These are phyloP conservation scores for Sebastes glaucus DNA, from an alignment of 2,797 vertebrate species.

Conservation along the genomic window DNA sequence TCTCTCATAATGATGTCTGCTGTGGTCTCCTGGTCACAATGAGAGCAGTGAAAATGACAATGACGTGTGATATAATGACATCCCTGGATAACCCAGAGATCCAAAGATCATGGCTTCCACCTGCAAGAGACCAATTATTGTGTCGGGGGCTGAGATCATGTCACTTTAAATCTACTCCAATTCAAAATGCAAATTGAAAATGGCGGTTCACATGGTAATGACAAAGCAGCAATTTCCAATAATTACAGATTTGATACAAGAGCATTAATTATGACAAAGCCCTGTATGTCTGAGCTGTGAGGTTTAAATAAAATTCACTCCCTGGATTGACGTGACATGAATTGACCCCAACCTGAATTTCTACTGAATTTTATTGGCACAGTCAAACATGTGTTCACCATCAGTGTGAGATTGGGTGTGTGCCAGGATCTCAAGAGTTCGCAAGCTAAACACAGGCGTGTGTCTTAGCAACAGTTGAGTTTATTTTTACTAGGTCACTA, in stretches of 20 bases:
- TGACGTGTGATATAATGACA: slow-evolving; percentile 12
- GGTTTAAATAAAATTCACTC: neutral
- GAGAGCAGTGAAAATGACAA: slow-evolving; percentile 17
- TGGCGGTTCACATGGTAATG: neutral
- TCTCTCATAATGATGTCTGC: slow-evolving; percentile 29
- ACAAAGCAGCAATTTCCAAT: slow-evolving; percentile 13
- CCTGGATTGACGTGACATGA: neutral
- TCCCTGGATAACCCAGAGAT: slow-evolving; percentile 7
- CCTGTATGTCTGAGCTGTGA: neutral
- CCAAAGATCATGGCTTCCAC: slow-evolving; percentile 1
- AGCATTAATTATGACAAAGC: slow-evolving; percentile 17
- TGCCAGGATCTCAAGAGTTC: slow-evolving; percentile 8
- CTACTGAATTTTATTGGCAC: neutral
- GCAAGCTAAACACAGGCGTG: slow-evolving; percentile 12
- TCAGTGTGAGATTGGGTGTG: neutral
- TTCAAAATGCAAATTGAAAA: slow-evolving; percentile 22
- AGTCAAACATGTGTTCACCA: neutral
- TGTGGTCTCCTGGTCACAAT: slow-evolving; percentile 3
- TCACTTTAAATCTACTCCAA: slow-evolving; percentile 22
- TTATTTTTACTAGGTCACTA: slow-evolving; percentile 23
- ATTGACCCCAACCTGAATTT: neutral
- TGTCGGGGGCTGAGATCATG: neutral
- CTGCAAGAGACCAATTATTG: neutral
- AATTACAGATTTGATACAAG: slow-evolving; percentile 8
- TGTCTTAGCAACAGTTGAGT: slow-evolving; percentile 26